Base-by-base conservation (phyloP, 2,113 vertebrate species). In the Engystomops pustulosus region DNA sequence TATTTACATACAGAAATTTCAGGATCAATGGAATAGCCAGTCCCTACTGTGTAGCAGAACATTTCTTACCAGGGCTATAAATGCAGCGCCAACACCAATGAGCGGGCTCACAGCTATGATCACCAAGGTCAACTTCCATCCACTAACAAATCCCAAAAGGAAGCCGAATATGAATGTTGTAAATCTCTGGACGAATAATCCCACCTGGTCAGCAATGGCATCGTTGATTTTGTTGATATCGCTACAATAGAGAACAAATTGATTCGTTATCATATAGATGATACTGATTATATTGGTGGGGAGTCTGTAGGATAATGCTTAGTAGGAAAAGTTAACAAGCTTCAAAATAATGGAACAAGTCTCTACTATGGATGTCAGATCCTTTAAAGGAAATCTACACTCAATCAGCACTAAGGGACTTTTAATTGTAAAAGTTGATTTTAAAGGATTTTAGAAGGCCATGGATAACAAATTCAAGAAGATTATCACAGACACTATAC, bases 221-320 rank as follows among this genome's bases (percentile, higher is more conserved):
- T 99, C 97, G 9, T 97, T 98, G 90, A 99, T 95, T 94, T 98
- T 99, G 88, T 96, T 98, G 88, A 99, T 94, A 87, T 99, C 97
- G 65, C 98, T 99, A 88, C 25, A 85, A 90, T 15, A 20, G 4
- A 68, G 89, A 41, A 47, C 1, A 69, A n/a, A n/a, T n/a, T n/a
- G n/a, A n/a, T n/a, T n/a, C n/a, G n/a, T n/a, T n/a, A n/a, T n/a
- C n/a, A n/a, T n/a, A n/a, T n/a, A n/a, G n/a, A n/a, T n/a, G n/a
- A n/a, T n/a, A n/a, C n/a, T n/a, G n/a, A n/a, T n/a, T n/a, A n/a
- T n/a, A n/a, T n/a, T n/a, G n/a, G n/a, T n/a, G n/a, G n/a, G n/a
- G n/a, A n/a, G n/a, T n/a, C n/a, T n/a, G n/a, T n/a, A n/a, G n/a
- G n/a, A n/a, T n/a, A n/a, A n/a, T n/a, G n/a, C n/a, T n/a, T n/a